Percentiles rank a stretch among this genome's conserved stretches.
Conservation (phyloP, 2,797 vertebrate genomes). For the Saguinus oedipus region DNA sequence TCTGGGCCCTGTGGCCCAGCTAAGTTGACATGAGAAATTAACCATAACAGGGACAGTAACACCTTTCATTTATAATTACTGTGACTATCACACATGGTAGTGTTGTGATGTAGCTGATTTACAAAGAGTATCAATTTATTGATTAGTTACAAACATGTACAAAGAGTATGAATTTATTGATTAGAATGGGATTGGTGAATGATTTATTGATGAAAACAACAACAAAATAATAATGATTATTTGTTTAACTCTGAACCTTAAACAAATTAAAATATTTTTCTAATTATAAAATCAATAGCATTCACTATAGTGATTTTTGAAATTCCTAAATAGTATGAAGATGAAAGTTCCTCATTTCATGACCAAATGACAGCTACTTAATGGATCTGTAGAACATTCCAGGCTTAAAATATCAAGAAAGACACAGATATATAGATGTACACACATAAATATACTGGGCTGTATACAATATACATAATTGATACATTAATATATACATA, state of each 20-base stretch:
- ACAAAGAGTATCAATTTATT: background rate
- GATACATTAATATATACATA: background rate
- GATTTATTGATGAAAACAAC: background rate
- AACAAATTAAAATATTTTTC: conserved; percentile 31
- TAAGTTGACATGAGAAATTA: conserved; percentile 14
- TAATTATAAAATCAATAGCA: conserved; percentile 21
- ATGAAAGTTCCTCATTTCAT: background rate
- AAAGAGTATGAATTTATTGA: background rate
- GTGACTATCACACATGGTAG: background rate
- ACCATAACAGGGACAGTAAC: background rate
- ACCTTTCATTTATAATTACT: background rate
- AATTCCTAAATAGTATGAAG: background rate
- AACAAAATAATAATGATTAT: background rate
- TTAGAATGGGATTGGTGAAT: background rate
- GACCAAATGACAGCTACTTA: background rate
- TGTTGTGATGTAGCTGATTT: background rate
- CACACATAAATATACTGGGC: background rate
- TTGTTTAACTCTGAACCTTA: background rate
- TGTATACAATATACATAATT: background rate
- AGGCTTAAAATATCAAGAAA: background rate
- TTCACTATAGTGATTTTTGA: conserved; percentile 20
- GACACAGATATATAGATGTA: background rate
- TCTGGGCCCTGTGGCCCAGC: background rate
- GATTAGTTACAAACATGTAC: background rate
- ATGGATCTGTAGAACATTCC: background rate